These are phyloP conservation scores for Notocelia uddmanniana DNA, from an alignment of 2,888 invertebrate genomes.

Conservation along the genomic window DNA sequence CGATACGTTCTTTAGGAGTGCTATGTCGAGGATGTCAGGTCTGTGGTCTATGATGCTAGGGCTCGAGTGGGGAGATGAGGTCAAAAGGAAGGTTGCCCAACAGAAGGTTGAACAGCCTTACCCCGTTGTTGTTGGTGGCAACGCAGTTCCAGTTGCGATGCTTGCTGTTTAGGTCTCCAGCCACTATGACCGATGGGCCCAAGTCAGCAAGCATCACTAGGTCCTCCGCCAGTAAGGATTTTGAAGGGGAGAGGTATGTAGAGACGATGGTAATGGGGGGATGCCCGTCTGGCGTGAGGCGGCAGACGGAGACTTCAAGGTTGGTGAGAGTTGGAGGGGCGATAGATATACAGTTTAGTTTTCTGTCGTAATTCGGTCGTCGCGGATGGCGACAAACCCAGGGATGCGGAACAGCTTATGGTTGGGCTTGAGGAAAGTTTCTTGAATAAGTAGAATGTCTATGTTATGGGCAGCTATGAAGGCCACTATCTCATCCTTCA, in stretches of 20 bases:
- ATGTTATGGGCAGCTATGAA: not conserved
- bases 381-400: not conserved
- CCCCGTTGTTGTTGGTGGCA: not conserved
- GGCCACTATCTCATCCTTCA: not conserved
- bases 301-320: not conserved
- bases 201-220: not conserved
- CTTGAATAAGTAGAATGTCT: not conserved
- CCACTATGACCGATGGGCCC: not conserved
- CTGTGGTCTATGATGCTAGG: not conserved
- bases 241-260: fast-evolving
- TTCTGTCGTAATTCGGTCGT: not conserved
- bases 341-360: not conserved
- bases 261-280: not conserved
- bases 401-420: not conserved
- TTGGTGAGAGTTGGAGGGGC: not conserved
- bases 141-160: not conserved
- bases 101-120: not conserved
- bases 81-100: not conserved
- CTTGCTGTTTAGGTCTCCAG: conserved; percentile 6
- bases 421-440: not conserved
- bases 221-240: not conserved
- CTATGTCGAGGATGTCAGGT: not conserved
- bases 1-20: conserved; percentile 7
- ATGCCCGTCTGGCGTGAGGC: not conserved
- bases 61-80: not conserved